These are phyloP conservation scores for Morpho achilles DNA, from an alignment of 2,888 invertebrate genomes.

Conservation along the genomic window DNA sequence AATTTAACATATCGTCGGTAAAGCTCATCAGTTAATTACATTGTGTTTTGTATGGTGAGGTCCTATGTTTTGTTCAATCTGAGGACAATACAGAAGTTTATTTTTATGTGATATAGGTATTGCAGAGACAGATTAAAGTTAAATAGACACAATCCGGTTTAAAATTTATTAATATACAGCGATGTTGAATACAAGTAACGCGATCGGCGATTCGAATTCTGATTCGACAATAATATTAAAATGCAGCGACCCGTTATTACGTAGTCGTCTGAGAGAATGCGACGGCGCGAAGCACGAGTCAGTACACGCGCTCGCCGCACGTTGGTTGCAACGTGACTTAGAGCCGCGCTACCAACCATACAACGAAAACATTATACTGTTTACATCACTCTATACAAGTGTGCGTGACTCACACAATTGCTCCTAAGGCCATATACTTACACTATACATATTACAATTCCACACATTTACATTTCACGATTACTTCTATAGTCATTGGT, in stretches of 20 bases:
- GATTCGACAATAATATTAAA: conserved; percentile 29
- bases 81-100: conserved; percentile 59
- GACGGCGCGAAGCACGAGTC: conserved; percentile 45
- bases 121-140: background rate
- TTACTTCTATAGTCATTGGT: too few species aligned
- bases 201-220: conserved; percentile 24
- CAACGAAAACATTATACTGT: conserved; percentile 43
- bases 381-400: conserved; percentile 41
- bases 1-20: conserved; percentile 15
- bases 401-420: conserved; percentile 33
- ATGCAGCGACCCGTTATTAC: conserved; percentile 30
- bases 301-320: conserved; percentile 57
- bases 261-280: conserved; percentile 32
- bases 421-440: too few species aligned
- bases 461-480: background rate
- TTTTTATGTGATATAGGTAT: conserved; percentile 19
- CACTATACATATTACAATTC: background rate
- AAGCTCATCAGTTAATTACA: conserved; percentile 53
- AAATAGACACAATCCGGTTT: too few species aligned
- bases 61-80: conserved; percentile 45
- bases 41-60: conserved; percentile 45
- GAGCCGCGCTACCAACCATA: conserved; percentile 47
- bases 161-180: background rate
- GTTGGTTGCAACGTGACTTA: conserved; percentile 70
- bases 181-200: conserved; percentile 10